These are phyloP conservation scores for Pavo muticus DNA, from an alignment of 2,113 vertebrate genomes.

Conservation along the genomic window DNA sequence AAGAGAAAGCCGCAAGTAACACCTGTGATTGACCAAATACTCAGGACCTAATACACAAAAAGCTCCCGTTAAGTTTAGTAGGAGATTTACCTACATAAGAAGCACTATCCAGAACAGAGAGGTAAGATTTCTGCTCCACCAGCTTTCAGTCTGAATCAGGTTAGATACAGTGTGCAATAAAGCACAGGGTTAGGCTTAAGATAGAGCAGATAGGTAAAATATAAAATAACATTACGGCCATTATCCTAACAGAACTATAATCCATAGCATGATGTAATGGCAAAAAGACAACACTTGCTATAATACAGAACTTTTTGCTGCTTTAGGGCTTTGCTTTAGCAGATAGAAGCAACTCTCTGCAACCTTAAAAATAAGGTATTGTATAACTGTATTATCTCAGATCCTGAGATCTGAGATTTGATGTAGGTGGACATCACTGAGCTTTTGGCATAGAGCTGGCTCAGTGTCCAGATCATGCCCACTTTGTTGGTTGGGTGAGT, in stretches of 20 bases:
- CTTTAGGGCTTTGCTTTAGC: not conserved
- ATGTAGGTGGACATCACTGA: not conserved
- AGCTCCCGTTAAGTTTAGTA: not conserved
- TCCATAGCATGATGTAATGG: not conserved
- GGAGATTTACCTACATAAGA: conserved; percentile 5
- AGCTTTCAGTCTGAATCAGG: not conserved
- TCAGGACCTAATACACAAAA: not conserved
- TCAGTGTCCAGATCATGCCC: not conserved
- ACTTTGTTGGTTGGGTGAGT: not conserved
- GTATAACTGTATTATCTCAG: not conserved
- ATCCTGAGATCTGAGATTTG: not conserved
- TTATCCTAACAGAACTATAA: not conserved
- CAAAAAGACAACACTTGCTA: not conserved
- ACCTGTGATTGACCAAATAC: not conserved
- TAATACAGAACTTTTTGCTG: not conserved
- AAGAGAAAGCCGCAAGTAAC: not conserved
- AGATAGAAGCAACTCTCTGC: not conserved
- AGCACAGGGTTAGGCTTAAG: not conserved
- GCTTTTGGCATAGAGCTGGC: not conserved
- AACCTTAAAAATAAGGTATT: not conserved
- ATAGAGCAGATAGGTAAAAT: not conserved
- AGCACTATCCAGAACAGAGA: not conserved
- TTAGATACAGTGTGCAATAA: not conserved
- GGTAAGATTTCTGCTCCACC: not conserved
- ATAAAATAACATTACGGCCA: not conserved